Evolutionary conservation across 2,797 vertebrate genomes (phyloP), one percentile per base, ranked within the genome.

Genomic region (Chelidonichthys spinosus): DNA sequence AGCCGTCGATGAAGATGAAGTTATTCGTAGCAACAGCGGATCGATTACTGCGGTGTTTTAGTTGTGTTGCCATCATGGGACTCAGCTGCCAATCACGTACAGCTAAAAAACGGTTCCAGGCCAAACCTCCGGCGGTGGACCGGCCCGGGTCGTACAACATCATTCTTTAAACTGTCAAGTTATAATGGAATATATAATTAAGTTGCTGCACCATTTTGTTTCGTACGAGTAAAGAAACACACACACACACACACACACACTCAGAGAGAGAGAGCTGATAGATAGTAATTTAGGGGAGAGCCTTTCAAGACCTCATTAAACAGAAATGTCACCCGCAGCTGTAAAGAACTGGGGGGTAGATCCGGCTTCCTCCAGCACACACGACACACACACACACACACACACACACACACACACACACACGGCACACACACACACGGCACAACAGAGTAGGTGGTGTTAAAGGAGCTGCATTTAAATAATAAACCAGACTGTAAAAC

Each of bases 281-380:
- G 86, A 92, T 88, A 72, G 84, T 92, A 90, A 92, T 92, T 90
- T 86, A 91, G 84, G 85, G 90, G 85, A 84, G 72, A 87, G 73
- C 84, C 87, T 90, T 78, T 79, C 83, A 85, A 79, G 88, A 91
- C 82, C 89, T 91, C 87, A 92, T 92, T 93, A 93, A 88, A 90
- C 70, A 88, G 75, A 79, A 85, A 89, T 13, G 82, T 91, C 92
- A 92, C 87, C 84, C 69, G 62, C 92, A 93, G 92, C 88, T 92
- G 91, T 86, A 86, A 76, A 86, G 76, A 87, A 69, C 63, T 49
- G 52, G 70, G 82, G 85, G 85, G 78, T 71, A 75, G 84, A 90
- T 89, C 82, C 63, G 65, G 84, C 85, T 80, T 85, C 80, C 84
- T 81, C 79, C 66, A n/a, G 63, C 58, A 68, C 77, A 74, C 70